Evolutionary conservation across 2,888 invertebrate species (phyloP), one percentile per base, ranked within the genome.

Genomic region (Drosophila austrosaltans): DNA sequence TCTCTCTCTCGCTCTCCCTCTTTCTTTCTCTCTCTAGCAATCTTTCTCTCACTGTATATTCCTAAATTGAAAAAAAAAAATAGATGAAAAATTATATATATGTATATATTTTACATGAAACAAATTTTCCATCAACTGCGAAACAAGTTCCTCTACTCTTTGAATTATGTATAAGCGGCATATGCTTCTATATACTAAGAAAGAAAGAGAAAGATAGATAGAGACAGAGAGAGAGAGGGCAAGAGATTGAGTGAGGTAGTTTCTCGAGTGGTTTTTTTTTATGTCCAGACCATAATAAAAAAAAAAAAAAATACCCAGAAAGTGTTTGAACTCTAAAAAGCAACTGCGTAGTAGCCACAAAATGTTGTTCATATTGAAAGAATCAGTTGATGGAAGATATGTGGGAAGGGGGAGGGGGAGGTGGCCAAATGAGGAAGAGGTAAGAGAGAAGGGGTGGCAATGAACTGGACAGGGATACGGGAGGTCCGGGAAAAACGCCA

Each of bases 101-200:
- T n/a, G n/a, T 16, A 16, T 16, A 16, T 16, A 16, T 16, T 42
- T 53, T 44, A 77, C 7, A 40, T 66, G 63, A 59, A 40, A 60
- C 57, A 66, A 69, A 28, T 42, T 69, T 69, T 79, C 62, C 63
- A 77, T 53, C 6, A 42, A 69, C 3, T 40, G 42, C 16, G 48
- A 75, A 81, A 71, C 75, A 10, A 48, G 81, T 68, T 80, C 39
- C 28, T 5, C 36, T 12, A 42, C 12, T 59, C 65, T 64, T 12
- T 72, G 36, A 65, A 60, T 56, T 56, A 72, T 71, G 59, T 65
- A 65, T 65, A 36, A 69, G 53, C 16, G 16, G 16, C 53, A 22
- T 36, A 53, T 36, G 54, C 32, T 20, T 22, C 22, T 54, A 39
- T 53, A 40, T 61, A 10, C 25, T 39, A 48, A 30, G 30, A 30